These are phyloP conservation scores for Marcusenius ussheri DNA, from an alignment of 2,113 vertebrate species.

Conservation along the genomic window DNA sequence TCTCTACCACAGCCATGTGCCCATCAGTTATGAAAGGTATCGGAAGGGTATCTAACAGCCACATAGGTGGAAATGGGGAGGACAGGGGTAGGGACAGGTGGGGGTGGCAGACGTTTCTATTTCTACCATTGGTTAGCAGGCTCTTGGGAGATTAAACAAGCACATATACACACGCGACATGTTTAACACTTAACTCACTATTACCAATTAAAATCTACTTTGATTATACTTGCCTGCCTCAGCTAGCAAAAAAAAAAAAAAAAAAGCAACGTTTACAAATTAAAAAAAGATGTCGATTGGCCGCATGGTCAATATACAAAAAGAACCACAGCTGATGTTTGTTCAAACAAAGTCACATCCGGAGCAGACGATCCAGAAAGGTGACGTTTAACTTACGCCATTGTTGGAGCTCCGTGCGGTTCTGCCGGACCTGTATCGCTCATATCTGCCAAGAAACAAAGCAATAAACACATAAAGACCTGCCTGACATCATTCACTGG, in stretches of 20 bases:
- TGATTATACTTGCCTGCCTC: constrained; percentile 56
- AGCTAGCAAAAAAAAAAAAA: constrained; percentile 54
- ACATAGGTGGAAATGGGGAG: background rate
- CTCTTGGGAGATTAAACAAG: background rate
- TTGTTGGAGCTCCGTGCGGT: constrained; percentile 72
- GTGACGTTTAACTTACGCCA: constrained; percentile 67
- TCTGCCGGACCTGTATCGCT: constrained; percentile 79
- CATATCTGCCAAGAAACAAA: constrained; percentile 65
- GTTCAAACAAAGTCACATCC: background rate
- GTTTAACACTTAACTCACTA: background rate
- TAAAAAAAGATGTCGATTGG: background rate
- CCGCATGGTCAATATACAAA: background rate
- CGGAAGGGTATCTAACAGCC: background rate
- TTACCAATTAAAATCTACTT: background rate
- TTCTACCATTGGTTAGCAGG: background rate
- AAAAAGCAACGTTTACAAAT: constrained; percentile 31
- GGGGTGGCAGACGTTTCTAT: background rate
- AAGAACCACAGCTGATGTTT: too few species aligned
- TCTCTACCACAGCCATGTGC: background rate
- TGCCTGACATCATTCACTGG: background rate
- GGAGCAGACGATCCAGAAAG: background rate
- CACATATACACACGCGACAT: background rate
- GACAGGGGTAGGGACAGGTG: background rate
- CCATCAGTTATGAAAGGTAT: background rate
- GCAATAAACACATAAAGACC: background rate